A percentile compares a stretch with the other conserved stretches of the same genome.
Evolutionary conservation across 1,140 invertebrate genomes (phyloP).

Genomic region (Drosophila repleta): DNA sequence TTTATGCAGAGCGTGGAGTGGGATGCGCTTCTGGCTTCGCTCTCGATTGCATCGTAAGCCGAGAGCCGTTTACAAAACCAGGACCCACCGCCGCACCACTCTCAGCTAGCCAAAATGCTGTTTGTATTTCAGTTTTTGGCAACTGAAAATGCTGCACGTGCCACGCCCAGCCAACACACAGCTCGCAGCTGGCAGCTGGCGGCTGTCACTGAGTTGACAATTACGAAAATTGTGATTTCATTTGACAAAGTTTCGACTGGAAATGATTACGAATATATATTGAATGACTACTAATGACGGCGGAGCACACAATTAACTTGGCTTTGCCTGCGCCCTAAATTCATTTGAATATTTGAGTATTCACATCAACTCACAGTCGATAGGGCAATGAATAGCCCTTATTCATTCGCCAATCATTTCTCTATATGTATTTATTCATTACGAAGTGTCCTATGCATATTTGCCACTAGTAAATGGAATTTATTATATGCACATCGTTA

Average conservation of each 20-base stretch:
- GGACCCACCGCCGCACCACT: too few relatives aligned
- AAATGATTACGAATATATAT: constrained; percentile 24
- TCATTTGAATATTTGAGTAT: constrained; percentile 9
- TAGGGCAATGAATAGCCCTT: not conserved
- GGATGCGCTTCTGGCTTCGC: constrained; percentile 1
- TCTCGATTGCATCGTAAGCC: constrained; percentile 8
- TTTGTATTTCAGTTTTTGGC: constrained; percentile 29
- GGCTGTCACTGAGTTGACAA: constrained; percentile 50
- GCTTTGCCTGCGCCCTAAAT: constrained; percentile 7
- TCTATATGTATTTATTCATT: not conserved
- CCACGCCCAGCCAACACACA: constrained; percentile 18
- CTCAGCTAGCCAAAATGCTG: not conserved
- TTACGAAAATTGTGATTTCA: constrained; percentile 58
- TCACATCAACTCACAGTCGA: not conserved
- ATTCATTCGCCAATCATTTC: not conserved
- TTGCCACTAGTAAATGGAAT: not conserved
- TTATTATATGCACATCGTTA: constrained; percentile 1
- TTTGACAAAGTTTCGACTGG: constrained; percentile 24
- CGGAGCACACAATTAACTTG: constrained; percentile 19
- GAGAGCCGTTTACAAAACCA: not conserved
- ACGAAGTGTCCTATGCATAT: not conserved
- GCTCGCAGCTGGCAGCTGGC: not conserved
- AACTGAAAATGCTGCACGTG: constrained; percentile 36
- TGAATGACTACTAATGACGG: constrained; percentile 31
- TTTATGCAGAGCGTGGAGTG: constrained; percentile 30